These are phyloP conservation scores for Hirtodrosophila confusa DNA, from an alignment of 2,888 invertebrate genomes.

Conservation along the genomic window DNA sequence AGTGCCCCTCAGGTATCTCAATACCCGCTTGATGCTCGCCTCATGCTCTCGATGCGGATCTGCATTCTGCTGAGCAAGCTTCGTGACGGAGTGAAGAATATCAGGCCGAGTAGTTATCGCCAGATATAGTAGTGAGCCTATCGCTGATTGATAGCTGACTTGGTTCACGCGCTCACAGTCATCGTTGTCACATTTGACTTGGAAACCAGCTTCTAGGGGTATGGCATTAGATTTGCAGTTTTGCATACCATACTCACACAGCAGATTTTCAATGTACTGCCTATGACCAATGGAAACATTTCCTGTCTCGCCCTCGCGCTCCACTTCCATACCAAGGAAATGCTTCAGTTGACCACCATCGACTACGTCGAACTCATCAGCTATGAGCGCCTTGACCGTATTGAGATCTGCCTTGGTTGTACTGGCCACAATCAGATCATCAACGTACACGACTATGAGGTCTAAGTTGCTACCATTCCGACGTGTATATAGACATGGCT, in stretches of 20 bases:
- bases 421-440: slow-evolving; percentile 37
- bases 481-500: slow-evolving; percentile 39
- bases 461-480: slow-evolving; percentile 22
- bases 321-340: slow-evolving; percentile 9
- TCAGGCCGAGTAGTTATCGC: too few species aligned
- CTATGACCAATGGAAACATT: slow-evolving; percentile 12
- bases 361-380: slow-evolving; percentile 28
- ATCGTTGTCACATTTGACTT: slow-evolving; percentile 14
- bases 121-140: too few species aligned
- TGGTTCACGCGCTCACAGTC: too few species aligned
- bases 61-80: too few species aligned
- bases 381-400: slow-evolving; percentile 23
- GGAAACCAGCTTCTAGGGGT: slow-evolving; percentile 7
- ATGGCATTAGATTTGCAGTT: slow-evolving; percentile 1
- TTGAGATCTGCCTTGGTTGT: slow-evolving; percentile 1
- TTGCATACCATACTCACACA: slow-evolving; percentile 25
- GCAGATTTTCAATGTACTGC: slow-evolving; percentile 31
- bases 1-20: too few species aligned
- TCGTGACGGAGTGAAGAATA: too few species aligned
- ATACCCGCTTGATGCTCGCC: too few species aligned
- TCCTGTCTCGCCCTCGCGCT: too few species aligned
- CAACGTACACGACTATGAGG: slow-evolving; percentile 49
- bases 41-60: too few species aligned
- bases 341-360: slow-evolving; percentile 32
- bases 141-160: too few species aligned